Base-by-base conservation (phyloP, 2,113 vertebrate species). In the Gambusia affinis region DNA sequence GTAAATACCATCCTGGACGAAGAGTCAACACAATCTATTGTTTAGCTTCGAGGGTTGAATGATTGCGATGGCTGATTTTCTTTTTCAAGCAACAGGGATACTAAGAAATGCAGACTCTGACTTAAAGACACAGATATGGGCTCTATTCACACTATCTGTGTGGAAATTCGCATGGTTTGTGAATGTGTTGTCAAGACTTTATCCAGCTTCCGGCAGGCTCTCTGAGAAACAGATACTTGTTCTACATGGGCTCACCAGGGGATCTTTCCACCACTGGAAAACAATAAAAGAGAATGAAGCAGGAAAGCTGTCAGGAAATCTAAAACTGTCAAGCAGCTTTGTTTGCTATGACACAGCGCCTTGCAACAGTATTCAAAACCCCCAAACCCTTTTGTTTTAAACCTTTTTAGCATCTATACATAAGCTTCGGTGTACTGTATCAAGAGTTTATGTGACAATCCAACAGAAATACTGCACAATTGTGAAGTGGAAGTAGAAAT, bases 241-340 rank as follows among this genome's bases (percentile, higher is more conserved):
- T 84, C 17, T 14, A 14, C 15, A 15, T 44, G 19, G 31, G 33
- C 66, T 82, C 82, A 83, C 71, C 70, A 42, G 80, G 79, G 79
- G 31, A 70, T 19, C 70, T 60, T 66, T 72, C 67, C 72, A 54
- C 28, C 8, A 47, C 74, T 75, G 69, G 76, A 79, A 75, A 31
- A 77, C 68, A 78, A 72, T 67, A 35, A 78, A 75, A 68, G 72
- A 37, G 73, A 76, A 71, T 64, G 15, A 74, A 74, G 31, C 80
- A 69, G 76, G 29, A 74, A 81, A 83, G 64, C 62, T 78, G 72
- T 76, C 87, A 82, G 76, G 66, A 87, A 84, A 54, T 35, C 69
- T 68, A 31, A 84, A 86, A 77, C 30, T 60, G 64, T 73, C 65
- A 28, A 37, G 19, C n/a, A 60, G 67, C 39, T 78, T 69, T 72